Evolutionary conservation across 2,113 vertebrate genomes (phyloP).

Genomic region (Bolborhynchus lineola): DNA sequence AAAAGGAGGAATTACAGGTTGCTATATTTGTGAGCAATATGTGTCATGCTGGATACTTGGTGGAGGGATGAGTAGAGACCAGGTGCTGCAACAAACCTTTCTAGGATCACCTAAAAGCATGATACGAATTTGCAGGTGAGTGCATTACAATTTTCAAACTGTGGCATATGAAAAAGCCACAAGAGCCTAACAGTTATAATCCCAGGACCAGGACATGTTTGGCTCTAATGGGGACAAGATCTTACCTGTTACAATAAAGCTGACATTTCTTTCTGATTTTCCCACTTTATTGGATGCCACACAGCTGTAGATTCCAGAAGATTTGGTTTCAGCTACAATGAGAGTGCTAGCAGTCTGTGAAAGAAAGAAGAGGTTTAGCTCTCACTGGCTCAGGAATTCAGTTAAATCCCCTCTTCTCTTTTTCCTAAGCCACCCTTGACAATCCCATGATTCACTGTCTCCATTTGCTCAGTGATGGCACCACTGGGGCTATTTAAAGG

Average conservation of each 20-base stretch:
- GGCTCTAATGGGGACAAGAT: background rate
- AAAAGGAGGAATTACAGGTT: background rate
- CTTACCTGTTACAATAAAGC: constrained; percentile 93
- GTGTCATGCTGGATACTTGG: background rate
- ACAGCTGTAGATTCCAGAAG: constrained; percentile 91
- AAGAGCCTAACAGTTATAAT: background rate
- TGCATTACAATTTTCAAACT: background rate
- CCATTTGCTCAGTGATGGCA: background rate
- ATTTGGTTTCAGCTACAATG: constrained; percentile 82
- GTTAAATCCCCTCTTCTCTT: background rate
- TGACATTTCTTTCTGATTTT: constrained; percentile 80
- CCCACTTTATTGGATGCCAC: constrained; percentile 87
- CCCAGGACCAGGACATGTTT: background rate
- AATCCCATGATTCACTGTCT: background rate
- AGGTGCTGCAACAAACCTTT: background rate
- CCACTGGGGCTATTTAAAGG: background rate
- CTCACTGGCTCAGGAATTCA: background rate
- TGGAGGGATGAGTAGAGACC: background rate
- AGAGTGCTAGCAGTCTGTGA: constrained; percentile 87
- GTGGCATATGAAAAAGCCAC: background rate
- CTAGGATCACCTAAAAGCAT: background rate
- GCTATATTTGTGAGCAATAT: background rate
- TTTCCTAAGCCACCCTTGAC: background rate
- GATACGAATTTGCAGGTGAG: background rate
- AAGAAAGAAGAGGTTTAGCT: constrained; percentile 59